Base-by-base conservation (phyloP, 2,888 invertebrate genomes). In the Axea sp. region DNA sequence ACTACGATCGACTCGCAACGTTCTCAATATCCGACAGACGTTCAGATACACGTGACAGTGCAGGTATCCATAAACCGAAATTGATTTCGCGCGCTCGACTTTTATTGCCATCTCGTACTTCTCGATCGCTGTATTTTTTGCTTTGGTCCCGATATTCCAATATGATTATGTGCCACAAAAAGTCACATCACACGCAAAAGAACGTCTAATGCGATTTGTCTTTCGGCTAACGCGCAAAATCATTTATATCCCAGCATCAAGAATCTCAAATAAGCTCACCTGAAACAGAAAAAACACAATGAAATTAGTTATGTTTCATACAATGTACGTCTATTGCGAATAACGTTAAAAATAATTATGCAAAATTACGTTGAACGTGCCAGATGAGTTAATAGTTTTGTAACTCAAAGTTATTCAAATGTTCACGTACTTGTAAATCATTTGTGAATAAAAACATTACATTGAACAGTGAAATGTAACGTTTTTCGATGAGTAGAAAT, bases 51-150 rank as follows among this genome's bases (percentile, higher is more conserved):
- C 55, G 49, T 60, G 60, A 45, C 53, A 33, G 26, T 17, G 26
- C 41, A 53, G 37, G 37, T 53, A 59, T 11, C 47, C 51, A 59
- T 68, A 64, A 64, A 73, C 51, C 53, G 45, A 64, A 68, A 73
- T 68, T 68, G 73, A 73, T 68, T 73, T 64, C 37, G 37, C 47
- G 41, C 64, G 49, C 17, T 37, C 67, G 47, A 33, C 12, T 62
- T 73, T 67, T 73, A 73, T 72, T 53, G 53, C 51, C 28, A 22
- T 41, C 59, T 45, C 65, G 19, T 37, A 45, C 37, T 43, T 35
- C 28, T 8, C 12, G 15, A 7, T 24, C 35, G 5, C 35, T 45
- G 17, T 39, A 24, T 67, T 47, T 35, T 51, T 39, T 43, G 41
- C 14, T 8, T 1, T 6, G 2, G 22, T 19, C 28, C 26, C 12